Evolutionary conservation across 2,888 invertebrate species (phyloP).

Genomic region (Dicyrtoma fusca): DNA sequence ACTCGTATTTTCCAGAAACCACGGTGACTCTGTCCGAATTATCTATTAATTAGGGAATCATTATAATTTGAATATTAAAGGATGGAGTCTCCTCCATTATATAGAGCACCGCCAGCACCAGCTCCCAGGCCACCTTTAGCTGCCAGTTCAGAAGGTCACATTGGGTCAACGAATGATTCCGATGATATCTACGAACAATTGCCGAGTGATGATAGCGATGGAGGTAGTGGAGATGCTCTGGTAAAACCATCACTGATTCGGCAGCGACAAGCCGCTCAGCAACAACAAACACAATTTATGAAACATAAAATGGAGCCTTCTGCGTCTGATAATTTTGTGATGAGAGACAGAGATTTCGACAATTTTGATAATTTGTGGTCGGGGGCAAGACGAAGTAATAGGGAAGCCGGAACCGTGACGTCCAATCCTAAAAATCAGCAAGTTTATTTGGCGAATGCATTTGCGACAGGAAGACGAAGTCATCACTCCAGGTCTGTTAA

Average conservation of each 20-base stretch:
- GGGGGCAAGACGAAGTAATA: slow-evolving; percentile 52
- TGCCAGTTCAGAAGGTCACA: slow-evolving; percentile 42
- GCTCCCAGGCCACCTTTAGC: slow-evolving; percentile 46
- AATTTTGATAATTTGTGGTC: slow-evolving; percentile 55
- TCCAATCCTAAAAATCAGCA: slow-evolving; percentile 43
- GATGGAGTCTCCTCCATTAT: slow-evolving; percentile 56
- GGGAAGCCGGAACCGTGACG: slow-evolving; percentile 43
- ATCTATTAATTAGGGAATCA: slow-evolving; percentile 5
- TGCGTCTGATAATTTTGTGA: slow-evolving; percentile 52
- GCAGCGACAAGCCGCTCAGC: slow-evolving; percentile 46
- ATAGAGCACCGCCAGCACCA: slow-evolving; percentile 54
- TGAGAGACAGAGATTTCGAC: slow-evolving; percentile 51
- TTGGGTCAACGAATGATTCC: slow-evolving; percentile 54
- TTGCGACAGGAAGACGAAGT: slow-evolving; percentile 55
- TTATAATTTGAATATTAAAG: slow-evolving; percentile 32
- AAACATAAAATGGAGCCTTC: slow-evolving; percentile 54
- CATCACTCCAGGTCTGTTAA: slow-evolving; percentile 52
- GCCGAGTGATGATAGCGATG: slow-evolving; percentile 71
- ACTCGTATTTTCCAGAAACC: neutral
- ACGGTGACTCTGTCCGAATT: neutral
- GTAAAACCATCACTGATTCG: slow-evolving; percentile 52
- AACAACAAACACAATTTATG: slow-evolving; percentile 34
- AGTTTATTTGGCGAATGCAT: slow-evolving; percentile 50
- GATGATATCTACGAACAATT: slow-evolving; percentile 70
- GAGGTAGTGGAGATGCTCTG: slow-evolving; percentile 53